Evolutionary conservation across 2,113 vertebrate species (phyloP).

Genomic region (Gnathonemus echidnorhynchus): DNA sequence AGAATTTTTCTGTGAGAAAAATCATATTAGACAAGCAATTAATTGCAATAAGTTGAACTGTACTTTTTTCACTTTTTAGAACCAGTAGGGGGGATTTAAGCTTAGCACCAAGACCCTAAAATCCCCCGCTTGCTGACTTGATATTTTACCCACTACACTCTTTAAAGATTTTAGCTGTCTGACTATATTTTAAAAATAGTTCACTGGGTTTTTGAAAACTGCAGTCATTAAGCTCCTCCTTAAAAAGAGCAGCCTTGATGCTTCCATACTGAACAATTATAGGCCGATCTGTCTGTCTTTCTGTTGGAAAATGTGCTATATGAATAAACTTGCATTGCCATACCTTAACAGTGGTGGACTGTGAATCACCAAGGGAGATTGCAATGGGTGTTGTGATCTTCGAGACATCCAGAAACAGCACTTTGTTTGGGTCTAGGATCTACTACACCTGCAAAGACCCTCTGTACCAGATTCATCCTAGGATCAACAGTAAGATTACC

Average conservation of each 20-base stretch:
- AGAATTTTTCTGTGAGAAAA: not conserved
- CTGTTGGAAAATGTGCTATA: not conserved
- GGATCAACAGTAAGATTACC: constrained; percentile 59
- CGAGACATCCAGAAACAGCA: constrained; percentile 69
- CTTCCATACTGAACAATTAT: not conserved
- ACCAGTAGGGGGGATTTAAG: too few relatives aligned
- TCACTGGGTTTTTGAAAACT: not conserved
- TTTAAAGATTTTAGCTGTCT: too few relatives aligned
- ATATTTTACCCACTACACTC: too few relatives aligned
- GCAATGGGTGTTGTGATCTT: constrained; percentile 67
- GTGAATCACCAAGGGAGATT: constrained; percentile 63
- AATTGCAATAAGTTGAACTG: not conserved
- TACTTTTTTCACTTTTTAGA: too few relatives aligned
- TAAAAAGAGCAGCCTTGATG: not conserved
- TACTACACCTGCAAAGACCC: constrained; percentile 69
- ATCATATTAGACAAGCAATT: not conserved
- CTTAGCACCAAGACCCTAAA: too few relatives aligned
- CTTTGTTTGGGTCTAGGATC: constrained; percentile 68
- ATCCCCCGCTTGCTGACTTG: too few relatives aligned
- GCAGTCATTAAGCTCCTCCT: not conserved
- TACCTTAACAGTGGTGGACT: constrained; percentile 73
- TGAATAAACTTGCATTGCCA: not conserved
- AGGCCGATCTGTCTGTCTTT: not conserved
- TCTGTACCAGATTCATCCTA: constrained; percentile 58
- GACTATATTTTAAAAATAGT: too few relatives aligned